Base-by-base conservation (phyloP, 2,797 vertebrate species). In the Coregonus ussuriensis region DNA sequence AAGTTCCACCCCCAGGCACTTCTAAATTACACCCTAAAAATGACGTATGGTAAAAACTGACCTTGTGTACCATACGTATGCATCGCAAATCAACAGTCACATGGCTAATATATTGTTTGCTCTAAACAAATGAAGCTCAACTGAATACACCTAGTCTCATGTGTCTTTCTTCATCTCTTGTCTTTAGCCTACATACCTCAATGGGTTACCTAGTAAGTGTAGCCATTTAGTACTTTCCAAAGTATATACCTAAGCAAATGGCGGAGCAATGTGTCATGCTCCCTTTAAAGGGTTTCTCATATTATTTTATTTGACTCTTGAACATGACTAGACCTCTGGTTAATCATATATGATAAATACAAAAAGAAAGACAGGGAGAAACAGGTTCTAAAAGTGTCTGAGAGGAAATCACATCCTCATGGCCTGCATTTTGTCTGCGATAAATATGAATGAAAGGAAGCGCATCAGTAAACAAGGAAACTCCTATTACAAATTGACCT, bases 401-500 rank as follows among this genome's bases (percentile, higher is more conserved):
- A 74, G 77, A 89, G 83, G 85, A 89, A 87, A 89, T 88, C 25
- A 11, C 51, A 56, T 76, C 88, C 59, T 62, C 11, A 62, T 3
- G 66, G 82, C 86, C 80, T 83, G 77, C 66, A 76, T 78, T 85
- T 79, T 80, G 83, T 90, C 80, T 88, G 67, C 77, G 76, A 82
- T 81, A 79, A 78, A 65, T 59, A 59, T 37, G 63, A 62, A n/a
- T n/a, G 81, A 82, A 71, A 86, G 72, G 70, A 74, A 82, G 83
- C 66, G 70, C 73, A 83, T 79, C 85, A 84, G 77, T 90, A 90
- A 88, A 92, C 77, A 81, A 76, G 74, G 77, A 67, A 69, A 59
- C 77, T 85, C 72, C 84, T 81, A 76, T 89, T 84, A 80, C 76
- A 86, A 81, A 82, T 29, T 92, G 91, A 92, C 90, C 90, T 88